Percentiles rank a stretch among this genome's conserved stretches.
Evolutionary conservation across 2,113 vertebrate species (phyloP).

Genomic region (Zeus faber): DNA sequence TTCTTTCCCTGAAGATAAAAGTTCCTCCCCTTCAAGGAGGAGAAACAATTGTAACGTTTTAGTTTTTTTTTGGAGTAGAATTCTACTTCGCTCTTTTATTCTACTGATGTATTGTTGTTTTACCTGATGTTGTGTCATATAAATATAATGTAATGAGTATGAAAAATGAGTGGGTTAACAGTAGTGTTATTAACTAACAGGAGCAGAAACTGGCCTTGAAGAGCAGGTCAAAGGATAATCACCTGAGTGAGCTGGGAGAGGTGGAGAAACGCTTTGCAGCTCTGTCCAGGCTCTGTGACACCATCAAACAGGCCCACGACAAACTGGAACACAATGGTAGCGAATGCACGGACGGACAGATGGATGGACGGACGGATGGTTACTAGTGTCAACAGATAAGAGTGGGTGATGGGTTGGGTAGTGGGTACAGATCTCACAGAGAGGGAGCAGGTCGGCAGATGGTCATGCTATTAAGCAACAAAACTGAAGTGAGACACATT

Average conservation of each 20-base stretch:
- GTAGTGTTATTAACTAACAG: constrained; percentile 59
- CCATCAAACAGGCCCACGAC: constrained; percentile 80
- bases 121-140: too few species aligned
- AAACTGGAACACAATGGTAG: constrained; percentile 87
- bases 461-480: too few species aligned
- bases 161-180: not conserved
- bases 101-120: not conserved
- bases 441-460: too few species aligned
- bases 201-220: constrained; percentile 87
- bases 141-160: too few species aligned
- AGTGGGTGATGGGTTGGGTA: too few species aligned
- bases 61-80: not conserved
- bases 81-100: not conserved
- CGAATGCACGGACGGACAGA: not conserved
- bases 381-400: too few species aligned
- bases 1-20: not conserved
- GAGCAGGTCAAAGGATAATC: constrained; percentile 80
- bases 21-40: not conserved
- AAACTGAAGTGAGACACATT: too few species aligned
- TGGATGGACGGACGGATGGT: constrained; percentile 6
- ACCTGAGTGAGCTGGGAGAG: constrained; percentile 86
- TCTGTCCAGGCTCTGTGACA: constrained; percentile 79
- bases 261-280: constrained; percentile 82
- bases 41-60: not conserved
- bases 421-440: too few species aligned